Evolutionary conservation across 1,140 invertebrate genomes (phyloP), one percentile per base, ranked within the genome.

Genomic region (Archivesica marissinica): DNA sequence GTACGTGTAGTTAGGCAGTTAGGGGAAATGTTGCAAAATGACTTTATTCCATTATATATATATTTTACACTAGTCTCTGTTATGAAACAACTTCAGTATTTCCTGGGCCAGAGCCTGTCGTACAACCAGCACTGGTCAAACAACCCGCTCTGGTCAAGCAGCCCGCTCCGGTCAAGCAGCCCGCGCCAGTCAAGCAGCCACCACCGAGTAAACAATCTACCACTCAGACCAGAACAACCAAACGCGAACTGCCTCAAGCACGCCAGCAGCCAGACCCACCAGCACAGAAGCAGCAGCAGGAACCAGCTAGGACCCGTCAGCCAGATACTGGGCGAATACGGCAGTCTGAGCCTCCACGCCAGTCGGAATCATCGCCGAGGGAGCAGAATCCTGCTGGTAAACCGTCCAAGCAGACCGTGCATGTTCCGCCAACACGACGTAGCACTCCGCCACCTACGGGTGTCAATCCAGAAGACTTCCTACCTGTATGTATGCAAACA

Each of bases 401-500:
- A 68, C 50, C 47, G 15, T 20, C 59, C 23, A 68, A 74, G 64
- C 83, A 52, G 15, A 74, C 68, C 20, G 52, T 56, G 38, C 64
- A 72, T 33, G 39, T 75, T 15, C 75, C 30, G 17, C 72, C 78
- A 25, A 52, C 68, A 15, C 47, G 30, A 23, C 61, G 80, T 9
- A 39, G 68, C 17, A n/a, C 85, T 20, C 54, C 79, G 23, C 44
- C 74, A 6, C 23, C 85, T 28, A 17, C 61, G 38, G 41, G 44
- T 25, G 70, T 88, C 2, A 74, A 79, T 47, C 76, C 87, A 52
- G 79, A 86, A 61, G 87, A 88, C 68, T 88, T 88, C 56, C 52
- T 86, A 17, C 82, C 85, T 39, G 87, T 88, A 72, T 83, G 78
- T 83, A 2, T 15, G 15, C n/a, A n/a, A n/a, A 20, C n/a, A 13